Conservation (phyloP, 23 tunicate genomes). For the Clavelina lepadiformis region DNA sequence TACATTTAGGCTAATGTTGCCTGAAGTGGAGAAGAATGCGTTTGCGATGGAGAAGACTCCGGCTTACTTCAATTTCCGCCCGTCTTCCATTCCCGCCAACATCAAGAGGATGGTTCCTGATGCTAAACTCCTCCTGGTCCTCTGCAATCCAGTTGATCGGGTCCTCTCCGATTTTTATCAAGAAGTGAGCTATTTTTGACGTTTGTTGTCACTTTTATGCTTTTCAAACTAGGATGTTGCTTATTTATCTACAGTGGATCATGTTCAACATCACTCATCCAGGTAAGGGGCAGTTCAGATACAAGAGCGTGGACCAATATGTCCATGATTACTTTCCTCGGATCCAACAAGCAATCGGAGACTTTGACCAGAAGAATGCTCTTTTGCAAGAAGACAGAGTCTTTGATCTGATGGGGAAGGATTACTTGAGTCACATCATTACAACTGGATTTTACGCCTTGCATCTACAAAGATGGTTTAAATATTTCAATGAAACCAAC, state of each 20-base stretch:
- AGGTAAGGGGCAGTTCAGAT: too few species aligned
- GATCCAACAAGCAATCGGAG: slow-evolving; percentile 5
- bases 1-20: slow-evolving; percentile 26
- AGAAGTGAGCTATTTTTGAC: slow-evolving; percentile 21
- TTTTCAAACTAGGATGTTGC: too few species aligned
- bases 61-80: slow-evolving; percentile 8
- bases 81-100: slow-evolving; percentile 8
- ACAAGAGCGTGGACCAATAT: neutral
- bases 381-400: slow-evolving; percentile 8
- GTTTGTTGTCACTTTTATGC: too few species aligned
- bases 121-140: slow-evolving; percentile 36
- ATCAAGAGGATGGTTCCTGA: slow-evolving; percentile 26
- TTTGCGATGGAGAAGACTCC: slow-evolving; percentile 32
- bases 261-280: too few species aligned
- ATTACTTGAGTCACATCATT: slow-evolving; percentile 11
- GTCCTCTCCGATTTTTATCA: slow-evolving; percentile 28
- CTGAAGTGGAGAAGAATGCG: slow-evolving; percentile 14
- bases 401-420: neutral
- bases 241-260: too few species aligned
- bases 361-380: neutral
- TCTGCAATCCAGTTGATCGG: slow-evolving; percentile 46
- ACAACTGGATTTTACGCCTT: slow-evolving; percentile 38
- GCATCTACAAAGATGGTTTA: slow-evolving; percentile 24
- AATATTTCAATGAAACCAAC: neutral
- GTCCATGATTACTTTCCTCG: neutral